phyloP scores from a whole-genome alignment of 2,888 invertebrate species.

The Lasioglossum vierecki region DNA sequence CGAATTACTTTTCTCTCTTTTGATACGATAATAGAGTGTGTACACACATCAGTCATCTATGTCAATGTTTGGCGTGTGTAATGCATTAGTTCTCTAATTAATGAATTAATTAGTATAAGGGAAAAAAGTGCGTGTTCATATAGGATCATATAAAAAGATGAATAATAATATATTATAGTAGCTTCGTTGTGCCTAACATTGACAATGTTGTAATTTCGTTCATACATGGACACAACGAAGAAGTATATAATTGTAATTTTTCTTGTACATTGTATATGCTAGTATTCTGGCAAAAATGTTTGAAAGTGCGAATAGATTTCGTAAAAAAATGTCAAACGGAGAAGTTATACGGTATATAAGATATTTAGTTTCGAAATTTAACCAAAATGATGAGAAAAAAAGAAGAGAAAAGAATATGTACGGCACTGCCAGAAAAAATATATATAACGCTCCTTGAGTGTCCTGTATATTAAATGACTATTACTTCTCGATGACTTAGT shows the following conservation, averaged over 20 bases:
- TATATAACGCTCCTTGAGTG: constrained; percentile 62
- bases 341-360: constrained; percentile 55
- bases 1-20: constrained; percentile 70
- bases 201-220: constrained; percentile 49
- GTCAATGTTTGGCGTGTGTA: constrained; percentile 51
- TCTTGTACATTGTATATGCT: constrained; percentile 56
- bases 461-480: constrained; percentile 61
- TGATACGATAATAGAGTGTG: constrained; percentile 67
- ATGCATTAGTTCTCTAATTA: constrained; percentile 64
- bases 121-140: constrained; percentile 76
- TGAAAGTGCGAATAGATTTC: constrained; percentile 56
- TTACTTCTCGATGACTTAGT: constrained; percentile 59
- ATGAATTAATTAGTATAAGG: constrained; percentile 71
- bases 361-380: constrained; percentile 59
- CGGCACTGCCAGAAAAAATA: constrained; percentile 69
- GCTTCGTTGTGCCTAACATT: constrained; percentile 66
- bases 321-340: constrained; percentile 42
- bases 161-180: constrained; percentile 59
- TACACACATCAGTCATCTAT: constrained; percentile 55
- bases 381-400: constrained; percentile 39
- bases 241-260: constrained; percentile 54
- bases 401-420: constrained; percentile 48
- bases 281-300: constrained; percentile 46
- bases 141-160: constrained; percentile 73
- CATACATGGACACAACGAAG: constrained; percentile 56